Conservation (phyloP, 2,888 invertebrate genomes). For the Diaprepes abbreviatus region DNA sequence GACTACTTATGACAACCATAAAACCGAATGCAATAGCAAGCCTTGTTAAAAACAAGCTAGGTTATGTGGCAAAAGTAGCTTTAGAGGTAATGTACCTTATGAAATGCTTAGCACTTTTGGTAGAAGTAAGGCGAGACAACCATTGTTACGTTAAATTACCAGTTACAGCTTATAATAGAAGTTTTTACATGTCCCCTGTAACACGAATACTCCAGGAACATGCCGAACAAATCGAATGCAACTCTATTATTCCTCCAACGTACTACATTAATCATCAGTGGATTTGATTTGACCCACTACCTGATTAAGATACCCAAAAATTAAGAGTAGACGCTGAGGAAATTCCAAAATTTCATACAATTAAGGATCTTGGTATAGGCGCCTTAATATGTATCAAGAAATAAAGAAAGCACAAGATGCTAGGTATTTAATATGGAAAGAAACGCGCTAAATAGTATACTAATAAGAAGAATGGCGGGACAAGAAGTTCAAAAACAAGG, state of each 20-base stretch:
- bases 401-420: too few species aligned
- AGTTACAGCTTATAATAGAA: slow-evolving; percentile 33
- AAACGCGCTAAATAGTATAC: too few species aligned
- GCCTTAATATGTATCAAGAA: too few species aligned
- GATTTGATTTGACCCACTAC: slow-evolving; percentile 22
- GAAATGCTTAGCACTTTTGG: background rate
- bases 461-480: too few species aligned
- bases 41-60: slow-evolving; percentile 22
- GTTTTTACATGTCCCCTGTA: slow-evolving; percentile 34
- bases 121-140: slow-evolving; percentile 13
- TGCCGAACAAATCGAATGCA: slow-evolving; percentile 28
- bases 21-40: too few species aligned
- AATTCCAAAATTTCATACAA: background rate
- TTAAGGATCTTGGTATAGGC: slow-evolving; percentile 19
- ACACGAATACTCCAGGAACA: too few species aligned
- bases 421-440: too few species aligned
- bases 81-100: slow-evolving; percentile 12
- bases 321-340: background rate
- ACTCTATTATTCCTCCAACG: too few species aligned
- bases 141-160: too few species aligned
- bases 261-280: slow-evolving; percentile 30
- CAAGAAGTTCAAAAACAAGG: too few species aligned
- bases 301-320: background rate
- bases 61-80: background rate
- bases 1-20: slow-evolving; percentile 9